phyloP scores from a whole-genome alignment of 2,888 invertebrate genomes.

The Apodemia mormo region DNA sequence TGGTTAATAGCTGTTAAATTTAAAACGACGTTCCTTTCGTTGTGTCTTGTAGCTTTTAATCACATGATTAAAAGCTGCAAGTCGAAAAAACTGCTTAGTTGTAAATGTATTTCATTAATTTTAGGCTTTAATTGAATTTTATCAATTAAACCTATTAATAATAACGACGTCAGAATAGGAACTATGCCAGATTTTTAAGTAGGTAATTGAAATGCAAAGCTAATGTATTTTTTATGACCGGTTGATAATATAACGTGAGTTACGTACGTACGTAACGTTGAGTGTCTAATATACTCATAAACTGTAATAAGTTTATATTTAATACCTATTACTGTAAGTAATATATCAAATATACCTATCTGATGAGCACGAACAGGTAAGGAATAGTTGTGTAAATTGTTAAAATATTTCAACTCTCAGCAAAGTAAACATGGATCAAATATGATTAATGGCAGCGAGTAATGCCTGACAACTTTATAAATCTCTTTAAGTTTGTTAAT shows the following conservation, averaged over 20 bases:
- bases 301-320: background rate
- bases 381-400: constrained; percentile 3
- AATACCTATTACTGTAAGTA: background rate
- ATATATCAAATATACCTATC: background rate
- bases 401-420: constrained; percentile 12
- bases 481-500: background rate
- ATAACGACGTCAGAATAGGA: background rate
- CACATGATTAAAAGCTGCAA: background rate
- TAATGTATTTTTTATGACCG: background rate
- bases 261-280: too few relatives aligned
- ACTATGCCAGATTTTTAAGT: background rate
- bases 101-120: constrained; percentile 1
- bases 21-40: background rate
- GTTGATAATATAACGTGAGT: background rate
- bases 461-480: background rate
- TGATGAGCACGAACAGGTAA: background rate
- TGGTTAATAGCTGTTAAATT: background rate
- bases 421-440: constrained; percentile 2
- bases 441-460: constrained; percentile 4
- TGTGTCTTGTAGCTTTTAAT: background rate
- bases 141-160: background rate
- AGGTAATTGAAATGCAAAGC: constrained; percentile 8
- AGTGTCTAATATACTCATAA: background rate
- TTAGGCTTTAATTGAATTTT: constrained; percentile 16
- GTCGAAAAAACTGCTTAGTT: background rate